Base-by-base conservation (phyloP, 2,888 invertebrate genomes). In the Lasioglossum zephyrum region DNA sequence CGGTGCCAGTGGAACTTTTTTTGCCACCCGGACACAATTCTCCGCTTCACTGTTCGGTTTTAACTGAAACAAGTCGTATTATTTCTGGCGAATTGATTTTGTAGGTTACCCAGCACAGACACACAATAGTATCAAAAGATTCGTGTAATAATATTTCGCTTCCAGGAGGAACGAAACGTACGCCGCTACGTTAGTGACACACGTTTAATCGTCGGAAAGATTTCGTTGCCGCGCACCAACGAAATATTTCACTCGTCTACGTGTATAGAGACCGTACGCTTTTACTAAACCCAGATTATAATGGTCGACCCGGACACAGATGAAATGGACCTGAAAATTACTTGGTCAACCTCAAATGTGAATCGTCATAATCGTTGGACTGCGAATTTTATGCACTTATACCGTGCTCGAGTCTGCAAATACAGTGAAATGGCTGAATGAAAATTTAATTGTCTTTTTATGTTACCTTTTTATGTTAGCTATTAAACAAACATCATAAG, bases 301-400 rank as follows among this genome's bases (percentile, higher is more conserved):
- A 26, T 78, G 73, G 13, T 72, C 31, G 44, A n/a, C 31, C 22
- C 31, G 26, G 16, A 53, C 26, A 49, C 47, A 69, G 31, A 60
- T 39, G 49, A 73, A 73, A 69, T 47, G 79, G 22, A 79, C 69
- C 66, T 26, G 70, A 79, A 79, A 79, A 79, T 44, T 18, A 74
- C 53, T 74, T 18, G 39, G 73, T 60, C 70, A 69, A 16, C 44
- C 69, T 74, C 26, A 74, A 74, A 79, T 57, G 74, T 36, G 69
- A 69, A 18, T 79, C 69, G 73, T 74, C 79, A 70, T 70, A 79
- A 74, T 18, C 79, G 57, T 60, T 4, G 9, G 53, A 53, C 22
- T 53, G 53, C n/a, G 22, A 57, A 57, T 57, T 57, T 57, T 57
- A 57, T 57, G 22, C 57, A 57, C 22, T 57, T 57, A n/a, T 36